Evolutionary conservation across 2,888 invertebrate species (phyloP).

Genomic region (Limenitis camilla): DNA sequence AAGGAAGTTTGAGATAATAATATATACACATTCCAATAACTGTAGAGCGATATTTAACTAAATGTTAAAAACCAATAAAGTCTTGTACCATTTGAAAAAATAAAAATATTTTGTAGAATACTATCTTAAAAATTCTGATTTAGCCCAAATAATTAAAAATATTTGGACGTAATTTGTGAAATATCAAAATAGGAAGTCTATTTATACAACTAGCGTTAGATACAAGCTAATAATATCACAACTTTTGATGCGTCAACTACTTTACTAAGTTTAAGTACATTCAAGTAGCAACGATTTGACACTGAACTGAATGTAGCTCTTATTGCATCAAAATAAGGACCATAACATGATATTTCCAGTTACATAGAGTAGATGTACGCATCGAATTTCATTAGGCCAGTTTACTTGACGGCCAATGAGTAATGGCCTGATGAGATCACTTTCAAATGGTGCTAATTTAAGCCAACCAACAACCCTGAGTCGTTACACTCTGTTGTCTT

Average conservation of each 20-base stretch:
- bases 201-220: no score
- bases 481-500: conserved; percentile 46
- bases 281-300: conserved; percentile 11
- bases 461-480: conserved; percentile 40
- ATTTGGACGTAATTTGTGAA: no score
- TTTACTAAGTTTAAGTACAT: conserved; percentile 12
- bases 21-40: no score
- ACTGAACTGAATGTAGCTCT: neutral
- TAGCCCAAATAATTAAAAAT: no score
- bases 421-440: conserved; percentile 67
- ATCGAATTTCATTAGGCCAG: conserved; percentile 30
- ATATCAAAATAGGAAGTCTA: no score
- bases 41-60: no score
- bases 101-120: no score
- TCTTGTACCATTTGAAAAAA: no score
- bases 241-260: conserved; percentile 9
- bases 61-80: no score
- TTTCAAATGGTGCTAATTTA: conserved; percentile 59
- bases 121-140: no score
- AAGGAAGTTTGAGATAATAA: no score
- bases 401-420: conserved; percentile 49
- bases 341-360: neutral
- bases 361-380: conserved; percentile 17
- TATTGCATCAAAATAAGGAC: conserved; percentile 3
- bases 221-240: neutral